These are phyloP conservation scores for Drosophila grimshawi DNA, from an alignment of 1,140 invertebrate species.

Conservation along the genomic window DNA sequence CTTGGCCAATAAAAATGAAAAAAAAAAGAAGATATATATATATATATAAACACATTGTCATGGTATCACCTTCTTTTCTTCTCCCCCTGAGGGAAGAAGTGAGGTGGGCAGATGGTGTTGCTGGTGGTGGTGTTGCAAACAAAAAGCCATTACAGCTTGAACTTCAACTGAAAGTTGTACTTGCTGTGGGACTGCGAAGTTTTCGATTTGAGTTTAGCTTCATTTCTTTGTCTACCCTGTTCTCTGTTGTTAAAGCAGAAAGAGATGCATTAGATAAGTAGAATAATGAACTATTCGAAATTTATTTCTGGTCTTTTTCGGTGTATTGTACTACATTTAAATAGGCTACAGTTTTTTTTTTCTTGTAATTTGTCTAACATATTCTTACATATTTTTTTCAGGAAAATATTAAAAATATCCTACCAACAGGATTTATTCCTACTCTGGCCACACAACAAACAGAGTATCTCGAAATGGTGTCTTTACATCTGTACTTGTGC, in stretches of 20 bases:
- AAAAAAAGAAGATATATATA: slow-evolving; percentile 1
- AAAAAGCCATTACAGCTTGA: slow-evolving; percentile 69
- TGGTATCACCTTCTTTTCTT: slow-evolving; percentile 23
- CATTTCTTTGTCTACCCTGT: not conserved
- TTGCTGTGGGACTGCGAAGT: slow-evolving; percentile 13
- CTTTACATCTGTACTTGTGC: no score
- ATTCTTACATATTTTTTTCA: no score
- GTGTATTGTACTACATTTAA: no score
- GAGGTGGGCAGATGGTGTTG: slow-evolving; percentile 33
- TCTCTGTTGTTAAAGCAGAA: not conserved
- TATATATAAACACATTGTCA: slow-evolving; percentile 53
- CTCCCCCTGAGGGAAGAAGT: not conserved
- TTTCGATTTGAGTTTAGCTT: not conserved
- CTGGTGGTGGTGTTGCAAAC: slow-evolving; percentile 49
- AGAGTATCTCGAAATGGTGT: not conserved
- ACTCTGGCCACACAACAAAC: not conserved
- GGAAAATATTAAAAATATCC: no score
- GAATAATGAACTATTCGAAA: no score
- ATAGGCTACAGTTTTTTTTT: no score
- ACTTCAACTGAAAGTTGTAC: slow-evolving; percentile 34
- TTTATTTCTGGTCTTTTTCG: no score
- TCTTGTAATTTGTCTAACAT: no score
- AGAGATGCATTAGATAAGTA: no score
- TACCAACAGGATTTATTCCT: no score
- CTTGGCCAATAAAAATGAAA: not conserved